Percentiles rank a stretch among this genome's conserved stretches.
These are phyloP conservation scores for Hippocampus barbouri DNA, from an alignment of 2,113 vertebrate species.

Conservation along the genomic window DNA sequence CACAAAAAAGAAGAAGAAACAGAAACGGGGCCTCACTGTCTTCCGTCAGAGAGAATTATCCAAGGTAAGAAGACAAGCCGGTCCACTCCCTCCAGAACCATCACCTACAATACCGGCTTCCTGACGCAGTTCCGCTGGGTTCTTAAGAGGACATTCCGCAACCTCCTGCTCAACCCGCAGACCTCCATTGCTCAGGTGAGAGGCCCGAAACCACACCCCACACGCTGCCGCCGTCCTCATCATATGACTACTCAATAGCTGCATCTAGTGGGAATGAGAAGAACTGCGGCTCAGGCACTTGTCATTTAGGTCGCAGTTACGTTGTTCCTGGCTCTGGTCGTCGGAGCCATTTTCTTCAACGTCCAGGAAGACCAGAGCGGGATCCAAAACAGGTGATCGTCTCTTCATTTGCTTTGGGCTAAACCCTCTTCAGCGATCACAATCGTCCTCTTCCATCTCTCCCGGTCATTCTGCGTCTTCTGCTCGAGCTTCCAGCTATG, in stretches of 20 bases:
- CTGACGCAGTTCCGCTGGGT: constrained; percentile 88
- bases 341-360: constrained; percentile 83
- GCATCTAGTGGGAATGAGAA: not conserved
- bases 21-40: not conserved
- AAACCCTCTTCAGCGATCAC: not conserved
- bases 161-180: constrained; percentile 86
- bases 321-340: constrained; percentile 73
- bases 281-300: constrained; percentile 4
- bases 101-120: constrained; percentile 82
- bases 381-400: constrained; percentile 83
- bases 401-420: not conserved
- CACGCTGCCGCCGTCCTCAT: not conserved
- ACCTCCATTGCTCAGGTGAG: constrained; percentile 88
- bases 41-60: constrained; percentile 55
- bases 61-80: constrained; percentile 33
- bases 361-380: constrained; percentile 68
- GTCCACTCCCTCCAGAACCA: constrained; percentile 52
- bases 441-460: not conserved
- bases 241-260: not conserved
- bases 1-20: not conserved
- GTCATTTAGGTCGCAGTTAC: constrained; percentile 75
- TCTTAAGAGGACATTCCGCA: constrained; percentile 81
- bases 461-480: too few species aligned
- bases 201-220: not conserved
- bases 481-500: not conserved